These are phyloP conservation scores for rat (Rattus norvegicus) DNA, from an alignment of 2,113 vertebrate genomes.

Conservation along the genomic window GRCr8 NC_086025.1:135707001-135707500, in stretches of 20 bases:
- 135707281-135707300: too few species aligned
- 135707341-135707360: not conserved
- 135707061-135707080: not conserved
- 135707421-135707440: not conserved
- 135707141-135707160: too few species aligned
- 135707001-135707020: not conserved
- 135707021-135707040: not conserved
- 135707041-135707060: not conserved
- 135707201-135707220: too few species aligned
- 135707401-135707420: not conserved
- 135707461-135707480: not conserved
- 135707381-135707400: not conserved
- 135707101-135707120: not conserved
- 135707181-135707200: too few species aligned
- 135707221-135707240: too few species aligned
- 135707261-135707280: too few species aligned
- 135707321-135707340: not conserved
- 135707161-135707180: too few species aligned
- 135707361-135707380: not conserved
- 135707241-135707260: too few species aligned
- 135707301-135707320: not conserved
- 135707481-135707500: constrained; percentile 42
- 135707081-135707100: not conserved
- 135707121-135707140: too few species aligned
- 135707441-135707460: not conserved